These are phyloP conservation scores for Pseudococcus longispinus DNA, from an alignment of 2,888 invertebrate genomes.

Conservation along the genomic window DNA sequence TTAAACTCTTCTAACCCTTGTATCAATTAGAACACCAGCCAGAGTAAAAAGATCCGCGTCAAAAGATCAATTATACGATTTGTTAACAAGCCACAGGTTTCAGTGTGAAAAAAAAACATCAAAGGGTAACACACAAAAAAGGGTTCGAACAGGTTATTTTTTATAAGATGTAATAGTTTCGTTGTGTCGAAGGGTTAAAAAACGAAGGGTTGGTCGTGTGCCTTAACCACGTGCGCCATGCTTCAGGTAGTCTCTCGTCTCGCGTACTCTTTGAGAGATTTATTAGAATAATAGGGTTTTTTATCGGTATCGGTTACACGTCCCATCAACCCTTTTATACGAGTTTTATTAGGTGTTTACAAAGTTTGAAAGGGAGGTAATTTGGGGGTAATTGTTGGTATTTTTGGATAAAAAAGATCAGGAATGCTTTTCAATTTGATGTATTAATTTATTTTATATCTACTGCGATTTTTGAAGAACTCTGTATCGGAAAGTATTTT, in stretches of 20 bases:
- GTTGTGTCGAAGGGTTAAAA: constrained; percentile 27
- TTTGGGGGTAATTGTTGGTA: not conserved
- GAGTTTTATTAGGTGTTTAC: not conserved
- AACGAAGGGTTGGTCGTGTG: constrained; percentile 32
- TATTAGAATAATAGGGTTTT: not conserved
- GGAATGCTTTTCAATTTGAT: not conserved
- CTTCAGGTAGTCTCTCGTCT: not conserved
- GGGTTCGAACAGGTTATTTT: constrained; percentile 19
- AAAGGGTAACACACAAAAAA: constrained; percentile 1
- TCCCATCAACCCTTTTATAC: constrained; percentile 19
- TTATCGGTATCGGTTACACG: constrained; percentile 20
- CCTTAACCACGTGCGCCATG: not conserved
- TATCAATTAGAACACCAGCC: not conserved
- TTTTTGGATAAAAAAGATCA: not conserved
- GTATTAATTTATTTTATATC: not conserved
- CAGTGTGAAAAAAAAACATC: not conserved
- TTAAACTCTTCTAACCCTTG: not conserved
- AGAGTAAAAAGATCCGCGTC: not conserved
- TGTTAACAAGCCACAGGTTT: not conserved
- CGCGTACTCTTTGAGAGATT: constrained; percentile 3
- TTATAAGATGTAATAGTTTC: not conserved
- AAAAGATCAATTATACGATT: not conserved
- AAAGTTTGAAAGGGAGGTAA: not conserved
- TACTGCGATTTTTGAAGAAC: not conserved
- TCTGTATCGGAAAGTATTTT: not conserved